Base-by-base conservation (phyloP, 2,797 vertebrate genomes). In the Limosa lapponica region DNA sequence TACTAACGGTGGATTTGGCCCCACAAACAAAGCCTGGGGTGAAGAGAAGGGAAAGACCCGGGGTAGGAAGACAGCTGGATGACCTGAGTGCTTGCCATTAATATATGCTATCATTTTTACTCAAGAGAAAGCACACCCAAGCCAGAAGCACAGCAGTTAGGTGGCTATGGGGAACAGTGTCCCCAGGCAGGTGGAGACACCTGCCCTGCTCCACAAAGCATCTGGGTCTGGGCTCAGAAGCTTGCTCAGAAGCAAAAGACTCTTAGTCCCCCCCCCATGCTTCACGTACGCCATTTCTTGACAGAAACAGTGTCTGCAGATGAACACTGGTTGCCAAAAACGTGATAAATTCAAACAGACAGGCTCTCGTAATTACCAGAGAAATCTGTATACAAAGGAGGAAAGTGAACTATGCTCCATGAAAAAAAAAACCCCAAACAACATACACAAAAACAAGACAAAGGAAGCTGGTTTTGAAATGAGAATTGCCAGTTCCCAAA, bases 331-430 rank as follows among this genome's bases (percentile, higher is more conserved):
- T n/a, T 93, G 94, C 94, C 94, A 93, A 94, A 92, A 91, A 41
- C 4, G 5, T 91, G 93, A 92, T 67, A 91, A 89, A 96, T 93
- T 93, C 84, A 81, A 87, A 81, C 44, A 96, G 95, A 90, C 94
- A 95, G 49, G 74, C 59, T 80, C 78, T 87, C 2, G 0, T 65
- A 94, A 95, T 93, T 94, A 94, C 87, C 65, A 92, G 89, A 78
- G 57, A 85, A 96, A 93, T 89, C 64, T 71, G 74, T 82, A 94
- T 39, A 82, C 74, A 92, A 89, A 79, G 86, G 62, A 77, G 51
- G 27, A 72, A 87, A 94, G 51, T 36, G 81, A 96, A 93, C 78
- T 77, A 27, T 36, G 77, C 39, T 87, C 54, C 52, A 24, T 6
- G 8, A 19, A 37, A 74, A 62, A 69, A 23, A 8, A 6, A 52